A percentile compares a stretch with the other conserved stretches of the same genome.
Conservation (phyloP, 2,888 invertebrate species). For the Netelia virgata region DNA sequence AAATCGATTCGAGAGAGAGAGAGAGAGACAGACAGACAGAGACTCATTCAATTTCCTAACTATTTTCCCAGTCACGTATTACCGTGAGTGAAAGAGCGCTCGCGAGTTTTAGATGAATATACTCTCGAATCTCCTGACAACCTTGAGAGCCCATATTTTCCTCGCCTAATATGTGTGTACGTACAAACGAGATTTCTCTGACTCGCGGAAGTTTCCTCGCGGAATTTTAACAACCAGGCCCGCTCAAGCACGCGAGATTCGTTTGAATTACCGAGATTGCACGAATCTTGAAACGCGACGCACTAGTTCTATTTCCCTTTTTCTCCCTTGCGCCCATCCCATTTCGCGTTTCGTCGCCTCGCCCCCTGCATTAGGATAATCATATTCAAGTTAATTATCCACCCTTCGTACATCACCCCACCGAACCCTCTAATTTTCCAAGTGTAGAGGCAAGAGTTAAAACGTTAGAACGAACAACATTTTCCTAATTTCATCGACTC, state of each 20-base stretch:
- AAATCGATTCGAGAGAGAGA: conserved; percentile 11
- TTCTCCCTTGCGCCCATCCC: not conserved
- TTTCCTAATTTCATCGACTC: not conserved
- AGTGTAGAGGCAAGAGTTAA: not conserved
- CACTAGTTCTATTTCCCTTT: not conserved
- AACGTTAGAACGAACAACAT: not conserved
- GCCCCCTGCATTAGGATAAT: conserved; percentile 63
- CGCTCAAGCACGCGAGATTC: conserved; percentile 39
- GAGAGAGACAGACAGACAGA: conserved; percentile 10
- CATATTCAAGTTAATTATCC: conserved; percentile 63
- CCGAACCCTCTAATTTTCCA: not conserved
- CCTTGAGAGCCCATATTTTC: conserved; percentile 10
- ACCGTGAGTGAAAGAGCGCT: conserved; percentile 7
- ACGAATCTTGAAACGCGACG: conserved; percentile 50
- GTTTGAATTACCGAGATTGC: conserved; percentile 70
- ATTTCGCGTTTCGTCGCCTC: conserved; percentile 1
- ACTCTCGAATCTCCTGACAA: not conserved
- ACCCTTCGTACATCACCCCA: conserved; percentile 13
- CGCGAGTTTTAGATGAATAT: conserved; percentile 1
- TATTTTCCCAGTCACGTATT: conserved; percentile 62
- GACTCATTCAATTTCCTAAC: conserved; percentile 57
- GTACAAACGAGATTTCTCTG: not conserved
- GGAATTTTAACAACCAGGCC: not conserved
- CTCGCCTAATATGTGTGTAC: not conserved
- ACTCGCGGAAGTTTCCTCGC: not conserved